These are phyloP conservation scores for Mycteria americana DNA, from an alignment of 2,797 vertebrate species.

Conservation along the genomic window DNA sequence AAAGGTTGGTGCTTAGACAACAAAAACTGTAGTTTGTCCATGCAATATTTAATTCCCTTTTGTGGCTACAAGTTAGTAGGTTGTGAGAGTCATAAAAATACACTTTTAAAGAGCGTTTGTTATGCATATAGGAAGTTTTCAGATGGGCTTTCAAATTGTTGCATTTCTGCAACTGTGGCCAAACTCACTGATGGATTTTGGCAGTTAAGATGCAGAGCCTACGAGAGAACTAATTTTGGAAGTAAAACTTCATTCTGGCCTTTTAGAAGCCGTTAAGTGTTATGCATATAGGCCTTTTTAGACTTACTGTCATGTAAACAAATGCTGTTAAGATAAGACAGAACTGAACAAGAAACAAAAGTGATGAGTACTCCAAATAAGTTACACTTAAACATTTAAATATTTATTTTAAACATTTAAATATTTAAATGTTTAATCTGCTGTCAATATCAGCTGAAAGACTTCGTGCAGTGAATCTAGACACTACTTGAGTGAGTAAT, in stretches of 20 bases:
- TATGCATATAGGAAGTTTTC: neutral
- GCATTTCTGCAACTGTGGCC: neutral
- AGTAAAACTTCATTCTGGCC: neutral
- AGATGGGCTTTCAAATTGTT: neutral
- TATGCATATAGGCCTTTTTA: neutral
- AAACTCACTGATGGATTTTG: conserved; percentile 3
- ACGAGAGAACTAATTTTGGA: conserved; percentile 21
- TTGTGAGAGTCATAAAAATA: neutral
- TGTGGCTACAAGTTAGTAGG: neutral
- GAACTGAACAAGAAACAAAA: neutral
- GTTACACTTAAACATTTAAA: neutral
- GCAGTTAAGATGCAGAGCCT: neutral
- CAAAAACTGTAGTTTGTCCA: neutral
- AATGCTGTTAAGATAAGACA: conserved; percentile 11
- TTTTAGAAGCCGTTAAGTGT: neutral
- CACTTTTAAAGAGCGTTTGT: neutral
- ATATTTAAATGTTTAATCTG: neutral
- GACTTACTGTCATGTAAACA: conserved; percentile 1
- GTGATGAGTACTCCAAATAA: neutral
- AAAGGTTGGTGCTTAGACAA: neutral
- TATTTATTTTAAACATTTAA: neutral
- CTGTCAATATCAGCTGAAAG: neutral
- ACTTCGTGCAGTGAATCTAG: neutral
- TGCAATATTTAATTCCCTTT: neutral
- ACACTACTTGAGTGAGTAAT: neutral